Base-by-base conservation (phyloP, 2,113 vertebrate species). In the Spilogale gracilis region DNA sequence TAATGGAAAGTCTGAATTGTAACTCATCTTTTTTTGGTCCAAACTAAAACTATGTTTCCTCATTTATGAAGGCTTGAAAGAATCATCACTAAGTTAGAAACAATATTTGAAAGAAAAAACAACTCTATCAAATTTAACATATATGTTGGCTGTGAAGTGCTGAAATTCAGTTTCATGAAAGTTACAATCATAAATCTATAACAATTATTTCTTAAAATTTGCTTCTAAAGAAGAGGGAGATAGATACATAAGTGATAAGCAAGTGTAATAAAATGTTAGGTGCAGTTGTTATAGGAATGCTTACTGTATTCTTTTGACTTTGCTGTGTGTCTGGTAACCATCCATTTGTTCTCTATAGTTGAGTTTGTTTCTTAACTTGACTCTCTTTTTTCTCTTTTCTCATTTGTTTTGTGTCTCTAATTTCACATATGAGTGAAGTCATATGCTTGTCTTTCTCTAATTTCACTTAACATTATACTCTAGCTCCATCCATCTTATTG, bases 191-290 rank as follows among this genome's bases (percentile, higher is more conserved):
- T 45, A 78, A 87, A 89, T 87, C 67, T 58, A 2, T 38, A 69
- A 92, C 97, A 84, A 21, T 25, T 38, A 48, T 67, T 91, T 96
- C 7, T 93, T 78, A 83, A 79, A 91, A 69, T 92, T 25, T 89
- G 0, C 4, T 79, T 6, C n/a, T 95, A 86, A 50, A 6, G 16
- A 30, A 43, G 85, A 10, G 5, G 54, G 30, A 65, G 7, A 32
- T 80, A 50, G 18, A 86, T 54, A 74, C 3, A 63, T 56, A 82
- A n/a, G 4, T 61, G 61, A 78, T 52, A 86, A 89, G 7, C 12
- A 90, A 84, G 21, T 13, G 0, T 58, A 52, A 43, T 81, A 56
- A 86, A 84, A 48, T 58, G 1, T 83, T 86, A 78, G 30, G 2
- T 85, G 2, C 30, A 32, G 18, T 60, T 92, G 10, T 56, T 80